A percentile compares a stretch with the other conserved stretches of the same genome.
Conservation (phyloP, 2,888 invertebrate genomes). For the Yponomeuta plumbellus region DNA sequence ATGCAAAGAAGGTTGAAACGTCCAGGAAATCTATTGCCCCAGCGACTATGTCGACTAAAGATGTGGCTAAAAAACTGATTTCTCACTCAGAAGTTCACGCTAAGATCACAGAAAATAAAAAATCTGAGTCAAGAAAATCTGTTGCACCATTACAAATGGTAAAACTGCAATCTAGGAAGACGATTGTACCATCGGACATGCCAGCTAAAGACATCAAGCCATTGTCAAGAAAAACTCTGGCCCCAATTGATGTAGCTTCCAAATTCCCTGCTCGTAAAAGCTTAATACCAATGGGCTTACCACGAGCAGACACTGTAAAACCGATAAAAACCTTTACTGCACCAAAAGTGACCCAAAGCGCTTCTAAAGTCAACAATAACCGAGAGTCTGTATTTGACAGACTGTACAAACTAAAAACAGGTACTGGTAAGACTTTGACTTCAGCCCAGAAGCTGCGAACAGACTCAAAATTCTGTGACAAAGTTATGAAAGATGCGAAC, state of each 20-base stretch:
- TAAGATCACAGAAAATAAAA: neutral
- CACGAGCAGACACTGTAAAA: slow-evolving; percentile 20
- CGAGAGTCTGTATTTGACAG: slow-evolving; percentile 58
- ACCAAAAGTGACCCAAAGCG: slow-evolving; percentile 11
- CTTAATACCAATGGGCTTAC: slow-evolving; percentile 24
- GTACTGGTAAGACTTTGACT: slow-evolving; percentile 28
- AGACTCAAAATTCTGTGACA: slow-evolving; percentile 46
- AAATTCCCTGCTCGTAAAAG: slow-evolving; percentile 32
- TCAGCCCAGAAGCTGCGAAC: slow-evolving; percentile 40
- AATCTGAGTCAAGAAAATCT: slow-evolving; percentile 29
- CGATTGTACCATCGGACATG: slow-evolving; percentile 28
- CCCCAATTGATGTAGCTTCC: neutral
- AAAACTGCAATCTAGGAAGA: slow-evolving; percentile 27
- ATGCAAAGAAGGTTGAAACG: neutral
- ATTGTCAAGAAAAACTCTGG: neutral
- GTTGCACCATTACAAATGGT: slow-evolving; percentile 27
- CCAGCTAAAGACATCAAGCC: slow-evolving; percentile 19
- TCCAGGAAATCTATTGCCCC: neutral
- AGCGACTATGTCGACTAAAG: neutral
- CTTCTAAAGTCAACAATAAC: slow-evolving; percentile 20
- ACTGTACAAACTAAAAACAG: slow-evolving; percentile 52
- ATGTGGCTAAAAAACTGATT: neutral
- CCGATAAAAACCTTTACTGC: neutral
- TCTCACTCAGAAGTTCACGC: neutral
- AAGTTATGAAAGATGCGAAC: slow-evolving; percentile 40